Percentiles rank a stretch among this genome's conserved stretches.
These are phyloP conservation scores for Chelidonichthys spinosus DNA, from an alignment of 2,797 vertebrate genomes.

Conservation along the genomic window DNA sequence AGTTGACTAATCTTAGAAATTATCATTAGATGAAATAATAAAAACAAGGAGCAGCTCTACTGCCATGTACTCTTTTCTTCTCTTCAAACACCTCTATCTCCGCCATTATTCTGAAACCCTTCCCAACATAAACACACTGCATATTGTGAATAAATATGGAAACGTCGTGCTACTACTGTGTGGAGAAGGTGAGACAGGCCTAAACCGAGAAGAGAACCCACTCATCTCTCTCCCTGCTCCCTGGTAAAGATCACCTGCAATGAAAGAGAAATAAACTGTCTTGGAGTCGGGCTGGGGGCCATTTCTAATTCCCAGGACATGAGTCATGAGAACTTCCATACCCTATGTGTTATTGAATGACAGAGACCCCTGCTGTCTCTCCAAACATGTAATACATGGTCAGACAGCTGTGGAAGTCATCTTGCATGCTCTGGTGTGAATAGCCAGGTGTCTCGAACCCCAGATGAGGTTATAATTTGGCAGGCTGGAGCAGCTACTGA, in stretches of 20 bases:
- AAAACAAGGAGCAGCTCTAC: background rate
- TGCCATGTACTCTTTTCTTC: background rate
- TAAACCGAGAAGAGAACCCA: slow-evolving; percentile 13
- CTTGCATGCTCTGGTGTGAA: slow-evolving; percentile 73
- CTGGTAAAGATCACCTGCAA: slow-evolving; percentile 72
- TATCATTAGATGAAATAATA: too few relatives aligned
- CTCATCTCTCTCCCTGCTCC: slow-evolving; percentile 48
- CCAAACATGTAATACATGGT: slow-evolving; percentile 79
- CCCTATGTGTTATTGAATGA: slow-evolving; percentile 74
- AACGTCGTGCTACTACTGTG: slow-evolving; percentile 3
- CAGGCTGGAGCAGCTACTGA: slow-evolving; percentile 76
- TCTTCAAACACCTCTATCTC: background rate
- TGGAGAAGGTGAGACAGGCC: slow-evolving; percentile 7
- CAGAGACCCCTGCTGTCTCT: slow-evolving; percentile 75
- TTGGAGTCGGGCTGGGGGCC: slow-evolving; percentile 53
- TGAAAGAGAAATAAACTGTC: slow-evolving; percentile 70
- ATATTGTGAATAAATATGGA: slow-evolving; percentile 9
- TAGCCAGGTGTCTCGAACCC: slow-evolving; percentile 74
- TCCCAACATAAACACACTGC: background rate
- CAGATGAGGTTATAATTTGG: slow-evolving; percentile 82
- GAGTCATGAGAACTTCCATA: slow-evolving; percentile 72
- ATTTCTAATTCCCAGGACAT: slow-evolving; percentile 66
- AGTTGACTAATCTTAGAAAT: background rate
- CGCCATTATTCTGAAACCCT: background rate
- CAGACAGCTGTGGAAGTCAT: slow-evolving; percentile 79